Evolutionary conservation across 1,140 invertebrate genomes (phyloP), one percentile per base, ranked within the genome.

Genomic region (Piezodorus guildinii): DNA sequence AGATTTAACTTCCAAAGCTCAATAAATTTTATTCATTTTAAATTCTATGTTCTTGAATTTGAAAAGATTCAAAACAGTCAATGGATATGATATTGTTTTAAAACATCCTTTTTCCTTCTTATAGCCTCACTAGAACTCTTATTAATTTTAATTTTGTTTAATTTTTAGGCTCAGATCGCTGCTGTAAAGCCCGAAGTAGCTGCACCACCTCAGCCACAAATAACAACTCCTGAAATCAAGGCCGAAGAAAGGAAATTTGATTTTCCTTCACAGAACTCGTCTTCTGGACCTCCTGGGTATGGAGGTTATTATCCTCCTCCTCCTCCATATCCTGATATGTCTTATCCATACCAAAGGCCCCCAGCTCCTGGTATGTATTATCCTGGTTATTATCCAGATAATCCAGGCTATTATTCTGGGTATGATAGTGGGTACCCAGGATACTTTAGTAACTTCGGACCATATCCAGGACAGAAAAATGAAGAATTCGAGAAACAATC

Each of bases 281-380:
- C 14, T 19, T 5, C 17, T 19, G 52, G 52, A 23, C 46, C 46
- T 49, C 46, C 46, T 9, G n/a, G n/a, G 1, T 23, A 15, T 21
- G 52, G 52, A 15, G 21, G 21, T 23, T 25, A 25, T 25, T 56
- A 56, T 15, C 52, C 52, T 56, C 45, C 51, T n/a, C n/a, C n/a
- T 21, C 52, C 52, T 25, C 52, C 52, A 16, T 56, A 56, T 15
- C 14, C 52, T 23, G 52, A 21, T 16, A 14, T 23, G 2, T 25
- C 52, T 25, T 56, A 56, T 15, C 52, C 17, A 1, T 56, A 56
- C 21, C 52, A 56, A 14, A 21, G 52, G 19, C 52, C 52, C 5
- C 52, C 52, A 19, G 46, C 52, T 16, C 52, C 52, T 49, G 46
- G 54, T n/a, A 58, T 27, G n/a, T 39, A 60, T 30, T 44, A 34